Percentiles rank a stretch among this genome's conserved stretches.
These are phyloP conservation scores for Pomacea canaliculata DNA, from an alignment of 2,888 invertebrate species.

Conservation along the genomic window DNA sequence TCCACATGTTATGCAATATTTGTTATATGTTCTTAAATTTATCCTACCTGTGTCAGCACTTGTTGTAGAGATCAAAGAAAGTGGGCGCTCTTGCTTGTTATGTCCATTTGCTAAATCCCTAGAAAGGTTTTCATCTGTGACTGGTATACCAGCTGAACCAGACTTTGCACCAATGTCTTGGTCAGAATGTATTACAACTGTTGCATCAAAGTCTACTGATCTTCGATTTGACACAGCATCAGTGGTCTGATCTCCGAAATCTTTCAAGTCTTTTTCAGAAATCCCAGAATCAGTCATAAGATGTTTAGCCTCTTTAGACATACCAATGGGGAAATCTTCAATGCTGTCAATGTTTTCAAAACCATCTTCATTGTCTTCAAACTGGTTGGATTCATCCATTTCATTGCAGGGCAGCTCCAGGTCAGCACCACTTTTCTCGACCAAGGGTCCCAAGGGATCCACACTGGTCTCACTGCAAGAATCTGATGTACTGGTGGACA, in stretches of 20 bases:
- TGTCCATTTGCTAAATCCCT: slow-evolving; percentile 56
- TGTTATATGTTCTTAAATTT: no score
- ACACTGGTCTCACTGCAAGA: slow-evolving; percentile 32
- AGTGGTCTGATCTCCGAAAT: slow-evolving; percentile 18
- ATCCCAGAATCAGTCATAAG: slow-evolving; percentile 58
- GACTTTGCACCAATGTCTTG: slow-evolving; percentile 7
- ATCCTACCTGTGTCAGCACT: slow-evolving; percentile 86
- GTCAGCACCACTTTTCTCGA: slow-evolving; percentile 8
- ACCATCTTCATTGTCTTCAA: slow-evolving; percentile 31
- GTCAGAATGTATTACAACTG: not conserved
- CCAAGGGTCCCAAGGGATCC: slow-evolving; percentile 6
- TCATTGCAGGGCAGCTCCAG: slow-evolving; percentile 25
- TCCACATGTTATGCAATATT: no score
- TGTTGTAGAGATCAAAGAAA: slow-evolving; percentile 70
- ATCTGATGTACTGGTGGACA: slow-evolving; percentile 34
- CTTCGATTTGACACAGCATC: slow-evolving; percentile 8
- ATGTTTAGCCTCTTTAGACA: slow-evolving; percentile 32
- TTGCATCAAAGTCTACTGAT: slow-evolving; percentile 22
- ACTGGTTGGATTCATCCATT: slow-evolving; percentile 12
- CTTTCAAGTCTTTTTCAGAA: slow-evolving; percentile 36
- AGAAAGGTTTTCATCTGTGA: slow-evolving; percentile 36
- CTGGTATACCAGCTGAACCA: slow-evolving; percentile 6
- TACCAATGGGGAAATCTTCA: slow-evolving; percentile 30
- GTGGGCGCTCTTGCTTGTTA: slow-evolving; percentile 58
- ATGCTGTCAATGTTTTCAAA: slow-evolving; percentile 38